Conservation (phyloP, 2,797 vertebrate genomes). For the Aquila chrysaetos region DNA sequence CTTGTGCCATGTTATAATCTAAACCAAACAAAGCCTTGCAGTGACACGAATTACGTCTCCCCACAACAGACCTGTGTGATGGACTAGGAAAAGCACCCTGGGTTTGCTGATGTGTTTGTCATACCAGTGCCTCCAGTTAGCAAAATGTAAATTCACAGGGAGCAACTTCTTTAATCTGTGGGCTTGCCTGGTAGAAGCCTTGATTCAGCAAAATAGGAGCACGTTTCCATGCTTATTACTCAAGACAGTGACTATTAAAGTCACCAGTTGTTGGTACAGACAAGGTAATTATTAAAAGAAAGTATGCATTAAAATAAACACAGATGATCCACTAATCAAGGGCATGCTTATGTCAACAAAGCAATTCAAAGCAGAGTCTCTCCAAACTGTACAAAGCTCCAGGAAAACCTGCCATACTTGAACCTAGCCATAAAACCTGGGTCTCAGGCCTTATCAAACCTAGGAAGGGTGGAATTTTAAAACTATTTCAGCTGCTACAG, state of each 20-base stretch:
- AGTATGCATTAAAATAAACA: constrained; percentile 8
- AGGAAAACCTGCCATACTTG: not conserved
- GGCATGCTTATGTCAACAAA: not conserved
- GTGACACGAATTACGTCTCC: accelerated
- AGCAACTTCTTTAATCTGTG: not conserved
- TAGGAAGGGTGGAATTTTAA: not conserved
- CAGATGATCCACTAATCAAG: not conserved
- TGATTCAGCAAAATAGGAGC: not conserved
- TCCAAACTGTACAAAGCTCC: not conserved
- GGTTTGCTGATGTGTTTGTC: not conserved
- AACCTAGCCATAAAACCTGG: not conserved
- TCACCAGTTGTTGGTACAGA: not conserved
- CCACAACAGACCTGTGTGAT: not conserved
- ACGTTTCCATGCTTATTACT: not conserved
- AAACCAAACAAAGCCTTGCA: not conserved
- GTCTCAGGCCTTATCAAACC: not conserved
- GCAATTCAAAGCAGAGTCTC: not conserved
- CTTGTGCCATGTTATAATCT: not conserved
- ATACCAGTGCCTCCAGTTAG: not conserved
- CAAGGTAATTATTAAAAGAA: constrained; percentile 16
- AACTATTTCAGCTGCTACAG: not conserved
- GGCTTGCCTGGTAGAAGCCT: not conserved
- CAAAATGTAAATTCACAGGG: not conserved
- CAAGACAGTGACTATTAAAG: not conserved
- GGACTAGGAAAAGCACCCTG: not conserved